phyloP scores from a whole-genome alignment of 2,113 vertebrate genomes.

The Oreochromis tanganicae region DNA sequence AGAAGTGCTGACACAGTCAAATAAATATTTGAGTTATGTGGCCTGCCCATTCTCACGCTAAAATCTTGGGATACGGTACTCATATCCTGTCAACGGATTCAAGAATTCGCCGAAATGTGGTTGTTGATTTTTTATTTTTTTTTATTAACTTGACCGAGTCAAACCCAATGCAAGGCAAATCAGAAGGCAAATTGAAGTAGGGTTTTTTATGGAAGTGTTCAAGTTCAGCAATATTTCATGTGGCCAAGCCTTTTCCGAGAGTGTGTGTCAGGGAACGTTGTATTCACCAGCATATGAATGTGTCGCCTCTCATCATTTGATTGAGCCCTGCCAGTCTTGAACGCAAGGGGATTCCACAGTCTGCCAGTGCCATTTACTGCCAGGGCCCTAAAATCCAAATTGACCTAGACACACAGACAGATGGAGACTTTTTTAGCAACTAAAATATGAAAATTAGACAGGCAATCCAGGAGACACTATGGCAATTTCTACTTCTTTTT shows the following conservation, averaged over 20 bases:
- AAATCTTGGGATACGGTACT: slow-evolving; percentile 5
- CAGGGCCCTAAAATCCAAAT: slow-evolving; percentile 44
- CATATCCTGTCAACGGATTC: slow-evolving; percentile 20
- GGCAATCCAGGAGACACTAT: neutral
- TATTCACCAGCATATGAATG: slow-evolving; percentile 48
- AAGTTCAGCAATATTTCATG: slow-evolving; percentile 62
- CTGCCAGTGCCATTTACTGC: slow-evolving; percentile 43
- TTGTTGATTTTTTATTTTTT: slow-evolving; percentile 19
- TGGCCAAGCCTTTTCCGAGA: slow-evolving; percentile 44
- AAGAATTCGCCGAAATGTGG: slow-evolving; percentile 7
- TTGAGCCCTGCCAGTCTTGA: slow-evolving; percentile 56
- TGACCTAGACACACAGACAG: slow-evolving; percentile 40
- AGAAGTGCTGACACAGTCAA: slow-evolving; percentile 33
- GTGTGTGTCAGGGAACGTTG: slow-evolving; percentile 39
- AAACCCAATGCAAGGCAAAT: slow-evolving; percentile 52
- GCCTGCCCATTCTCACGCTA: neutral
- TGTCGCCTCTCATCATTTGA: slow-evolving; percentile 51
- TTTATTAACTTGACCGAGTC: slow-evolving; percentile 12
- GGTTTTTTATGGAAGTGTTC: slow-evolving; percentile 19
- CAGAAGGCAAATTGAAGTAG: slow-evolving; percentile 34
- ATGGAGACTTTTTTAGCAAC: slow-evolving; percentile 16
- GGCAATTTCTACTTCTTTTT: neutral
- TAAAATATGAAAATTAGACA: slow-evolving; percentile 31
- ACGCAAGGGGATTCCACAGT: slow-evolving; percentile 32
- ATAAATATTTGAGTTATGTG: neutral